Evolutionary conservation across 2,113 vertebrate genomes (phyloP).

Genomic region (Colistium nudipinnis): DNA sequence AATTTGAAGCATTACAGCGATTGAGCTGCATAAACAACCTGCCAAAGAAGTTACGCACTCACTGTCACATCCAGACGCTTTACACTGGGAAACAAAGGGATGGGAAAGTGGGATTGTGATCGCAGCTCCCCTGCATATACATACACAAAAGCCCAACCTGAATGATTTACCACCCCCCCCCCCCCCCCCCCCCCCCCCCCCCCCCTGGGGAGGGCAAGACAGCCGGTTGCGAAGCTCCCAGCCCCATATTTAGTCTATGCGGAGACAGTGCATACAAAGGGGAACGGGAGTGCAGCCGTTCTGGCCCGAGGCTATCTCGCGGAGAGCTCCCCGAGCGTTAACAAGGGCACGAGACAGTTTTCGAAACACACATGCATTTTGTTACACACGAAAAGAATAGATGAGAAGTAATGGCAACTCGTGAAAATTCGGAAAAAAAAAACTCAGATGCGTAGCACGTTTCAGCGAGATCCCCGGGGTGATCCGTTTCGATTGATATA

Average conservation of each 20-base stretch:
- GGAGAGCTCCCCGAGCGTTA: slow-evolving; percentile 76
- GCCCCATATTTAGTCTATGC: slow-evolving; percentile 74
- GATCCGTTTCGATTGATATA: slow-evolving; percentile 82
- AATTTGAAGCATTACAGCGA: slow-evolving; percentile 82
- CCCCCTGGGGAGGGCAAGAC: slow-evolving; percentile 78
- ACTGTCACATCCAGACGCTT: slow-evolving; percentile 82
- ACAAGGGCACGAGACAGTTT: slow-evolving; percentile 81
- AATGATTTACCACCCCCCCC: slow-evolving; percentile 77
- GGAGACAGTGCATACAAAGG: slow-evolving; percentile 68
- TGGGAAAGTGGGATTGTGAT: slow-evolving; percentile 83
- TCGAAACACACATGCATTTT: slow-evolving; percentile 86
- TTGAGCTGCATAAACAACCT: slow-evolving; percentile 84
- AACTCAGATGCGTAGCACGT: slow-evolving; percentile 77
- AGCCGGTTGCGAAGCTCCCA: slow-evolving; percentile 66
- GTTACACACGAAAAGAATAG: slow-evolving; percentile 80
- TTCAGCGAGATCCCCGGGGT: slow-evolving; percentile 70
- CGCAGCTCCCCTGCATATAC: slow-evolving; percentile 76
- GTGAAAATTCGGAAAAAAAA: slow-evolving; percentile 88
- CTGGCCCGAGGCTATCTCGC: slow-evolving; percentile 79
- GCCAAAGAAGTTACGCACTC: slow-evolving; percentile 80
- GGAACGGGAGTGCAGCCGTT: slow-evolving; percentile 73
- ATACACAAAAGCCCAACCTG: slow-evolving; percentile 79
- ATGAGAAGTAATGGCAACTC: slow-evolving; percentile 74
- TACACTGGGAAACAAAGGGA: slow-evolving; percentile 77
- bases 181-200: slow-evolving; percentile 67